These are phyloP conservation scores for Melanaphis sacchari DNA, from an alignment of 1,140 invertebrate species.

Conservation along the genomic window DNA sequence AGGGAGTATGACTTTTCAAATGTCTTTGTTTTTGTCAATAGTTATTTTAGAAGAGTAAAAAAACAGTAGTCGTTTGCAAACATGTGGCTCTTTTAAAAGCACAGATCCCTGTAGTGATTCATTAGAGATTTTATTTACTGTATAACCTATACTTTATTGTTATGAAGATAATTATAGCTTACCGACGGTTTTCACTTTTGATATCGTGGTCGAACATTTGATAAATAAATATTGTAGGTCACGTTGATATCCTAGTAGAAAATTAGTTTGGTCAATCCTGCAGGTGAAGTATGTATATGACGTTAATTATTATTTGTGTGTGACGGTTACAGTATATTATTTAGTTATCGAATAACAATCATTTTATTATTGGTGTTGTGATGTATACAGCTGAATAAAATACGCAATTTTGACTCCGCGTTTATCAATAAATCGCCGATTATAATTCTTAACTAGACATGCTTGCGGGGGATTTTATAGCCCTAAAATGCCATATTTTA, in stretches of 20 bases:
- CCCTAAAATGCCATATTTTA: neutral
- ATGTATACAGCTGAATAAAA: neutral
- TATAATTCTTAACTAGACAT: neutral
- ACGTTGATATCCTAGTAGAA: too few relatives aligned
- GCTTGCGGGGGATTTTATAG: neutral
- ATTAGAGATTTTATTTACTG: neutral
- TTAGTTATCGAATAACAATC: neutral
- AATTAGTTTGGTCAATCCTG: neutral
- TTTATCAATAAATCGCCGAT: neutral
- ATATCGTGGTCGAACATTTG: neutral
- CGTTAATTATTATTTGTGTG: neutral
- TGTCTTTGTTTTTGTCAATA: too few relatives aligned
- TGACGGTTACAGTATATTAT: neutral
- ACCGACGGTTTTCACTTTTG: neutral
- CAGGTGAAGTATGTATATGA: neutral
- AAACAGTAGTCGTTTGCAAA: neutral
- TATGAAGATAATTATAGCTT: neutral
- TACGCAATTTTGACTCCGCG: neutral
- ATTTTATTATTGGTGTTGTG: neutral
- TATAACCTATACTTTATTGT: neutral
- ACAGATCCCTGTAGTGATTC: neutral
- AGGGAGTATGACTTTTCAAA: neutral
- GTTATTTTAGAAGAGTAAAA: neutral
- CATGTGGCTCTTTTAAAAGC: too few relatives aligned
- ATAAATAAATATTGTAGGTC: neutral